These are phyloP conservation scores for Gallinago solitaria DNA, from an alignment of 2,797 vertebrate species.

Conservation along the genomic window DNA sequence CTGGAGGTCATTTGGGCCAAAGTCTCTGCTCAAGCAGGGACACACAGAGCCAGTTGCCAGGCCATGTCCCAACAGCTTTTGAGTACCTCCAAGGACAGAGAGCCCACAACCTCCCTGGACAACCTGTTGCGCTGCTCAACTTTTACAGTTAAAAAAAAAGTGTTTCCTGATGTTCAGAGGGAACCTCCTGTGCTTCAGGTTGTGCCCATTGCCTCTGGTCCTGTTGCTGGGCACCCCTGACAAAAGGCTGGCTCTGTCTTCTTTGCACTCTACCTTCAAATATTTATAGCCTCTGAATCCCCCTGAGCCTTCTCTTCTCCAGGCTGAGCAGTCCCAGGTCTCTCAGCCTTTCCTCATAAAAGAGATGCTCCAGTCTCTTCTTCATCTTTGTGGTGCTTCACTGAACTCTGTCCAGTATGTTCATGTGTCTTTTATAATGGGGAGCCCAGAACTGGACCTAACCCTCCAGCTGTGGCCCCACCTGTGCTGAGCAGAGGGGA, in stretches of 20 bases:
- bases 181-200: not conserved
- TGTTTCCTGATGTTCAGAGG: not conserved
- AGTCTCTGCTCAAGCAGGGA: not conserved
- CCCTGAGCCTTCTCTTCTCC: not conserved
- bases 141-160: not conserved
- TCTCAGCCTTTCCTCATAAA: not conserved
- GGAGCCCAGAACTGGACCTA: not conserved
- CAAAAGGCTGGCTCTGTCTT: not conserved
- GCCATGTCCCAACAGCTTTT: accelerated
- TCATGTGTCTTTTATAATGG: accelerated
- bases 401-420: not conserved
- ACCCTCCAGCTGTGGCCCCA: not conserved
- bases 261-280: not conserved
- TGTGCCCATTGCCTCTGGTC: not conserved
- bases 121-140: not conserved
- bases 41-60: accelerated
- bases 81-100: not conserved
- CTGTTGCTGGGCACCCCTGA: not conserved
- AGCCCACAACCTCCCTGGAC: not conserved
- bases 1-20: not conserved
- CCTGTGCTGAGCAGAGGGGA: not conserved
- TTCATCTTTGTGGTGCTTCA: accelerated
- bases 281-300: accelerated
- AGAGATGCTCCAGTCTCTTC: not conserved
- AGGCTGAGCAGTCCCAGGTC: not conserved